Evolutionary conservation across 2,113 vertebrate species (phyloP), one percentile per base, ranked within the genome.

Genomic region (Macaca nemestrina): DNA sequence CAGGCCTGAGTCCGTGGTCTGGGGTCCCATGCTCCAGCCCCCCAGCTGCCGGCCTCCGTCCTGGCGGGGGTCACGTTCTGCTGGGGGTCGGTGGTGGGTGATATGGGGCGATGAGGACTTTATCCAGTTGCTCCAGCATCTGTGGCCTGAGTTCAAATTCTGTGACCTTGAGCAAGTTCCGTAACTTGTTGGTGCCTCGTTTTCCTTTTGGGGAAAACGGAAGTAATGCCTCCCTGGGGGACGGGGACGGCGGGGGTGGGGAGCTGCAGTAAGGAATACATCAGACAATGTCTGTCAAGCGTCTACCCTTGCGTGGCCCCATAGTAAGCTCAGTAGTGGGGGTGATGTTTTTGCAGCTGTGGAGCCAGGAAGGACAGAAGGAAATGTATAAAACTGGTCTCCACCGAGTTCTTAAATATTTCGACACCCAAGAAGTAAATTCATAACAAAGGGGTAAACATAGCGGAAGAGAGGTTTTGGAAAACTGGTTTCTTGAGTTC

Each of bases 401-500:
- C 57, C 55, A 35, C 35, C 25, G 22, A 43, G 52, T 82, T 75
- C n/a, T 88, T 86, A 32, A 88, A 14, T 89, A 92, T 95, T 64
- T 84, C 84, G 91, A 57, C 80, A 85, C 14, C n/a, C 61, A 76
- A 86, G 30, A 92, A 86, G 82, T 87, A 85, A 94, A 96, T 16
- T 72, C 11, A 9, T 84, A 82, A 78, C 55, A 70, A 96, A 45
- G 16, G 75, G 79, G 38, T 61, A 95, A 82, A 52, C 84, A 92
- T n/a, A n/a, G n/a, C 43, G 40, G n/a, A 61, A 40, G 16, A 25
- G 20, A 13, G 23, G 30, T 55, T 98, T 93, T 64, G 30, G 88
- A 89, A 76, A 97, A 94, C 72, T 84, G 43, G 75, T 95, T 72
- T 68, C 64, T 87, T 93, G 55, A 91, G 85, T 92, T 92, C 75